These are phyloP conservation scores for Trissolcus japonicus DNA, from an alignment of 2,888 invertebrate species.

Conservation along the genomic window DNA sequence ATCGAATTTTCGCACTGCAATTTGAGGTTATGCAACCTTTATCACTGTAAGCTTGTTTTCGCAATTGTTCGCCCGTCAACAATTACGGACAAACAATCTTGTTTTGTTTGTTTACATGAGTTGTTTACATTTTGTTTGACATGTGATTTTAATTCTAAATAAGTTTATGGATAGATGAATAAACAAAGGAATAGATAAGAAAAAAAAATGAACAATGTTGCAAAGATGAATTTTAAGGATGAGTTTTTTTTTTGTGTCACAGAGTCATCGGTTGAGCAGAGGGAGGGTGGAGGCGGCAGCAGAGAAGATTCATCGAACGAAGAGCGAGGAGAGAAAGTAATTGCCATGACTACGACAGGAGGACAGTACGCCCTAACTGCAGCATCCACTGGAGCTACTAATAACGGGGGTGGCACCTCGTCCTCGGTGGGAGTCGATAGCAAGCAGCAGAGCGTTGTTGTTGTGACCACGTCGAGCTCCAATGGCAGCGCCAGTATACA, in stretches of 20 bases:
- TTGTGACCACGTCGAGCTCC: conserved; percentile 73
- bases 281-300: conserved; percentile 63
- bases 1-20: conserved; percentile 6
- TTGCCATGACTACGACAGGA: conserved; percentile 76
- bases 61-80: neutral
- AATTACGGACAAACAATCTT: neutral
- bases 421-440: conserved; percentile 71
- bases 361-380: conserved; percentile 73
- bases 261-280: conserved; percentile 70
- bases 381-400: conserved; percentile 73
- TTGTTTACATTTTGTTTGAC: neutral
- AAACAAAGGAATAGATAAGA: no score
- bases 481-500: conserved; percentile 69
- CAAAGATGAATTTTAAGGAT: no score
- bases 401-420: conserved; percentile 70
- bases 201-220: no score
- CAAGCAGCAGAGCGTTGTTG: conserved; percentile 73
- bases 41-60: neutral
- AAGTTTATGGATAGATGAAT: no score
- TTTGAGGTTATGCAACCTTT: conserved; percentile 43
- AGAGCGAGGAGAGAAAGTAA: conserved; percentile 72
- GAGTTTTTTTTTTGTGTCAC: conserved; percentile 58
- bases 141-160: neutral
- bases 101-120: neutral
- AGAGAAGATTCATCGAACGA: conserved; percentile 67